These are phyloP conservation scores for Staurois parvus DNA, from an alignment of 2,797 vertebrate species.

Conservation along the genomic window DNA sequence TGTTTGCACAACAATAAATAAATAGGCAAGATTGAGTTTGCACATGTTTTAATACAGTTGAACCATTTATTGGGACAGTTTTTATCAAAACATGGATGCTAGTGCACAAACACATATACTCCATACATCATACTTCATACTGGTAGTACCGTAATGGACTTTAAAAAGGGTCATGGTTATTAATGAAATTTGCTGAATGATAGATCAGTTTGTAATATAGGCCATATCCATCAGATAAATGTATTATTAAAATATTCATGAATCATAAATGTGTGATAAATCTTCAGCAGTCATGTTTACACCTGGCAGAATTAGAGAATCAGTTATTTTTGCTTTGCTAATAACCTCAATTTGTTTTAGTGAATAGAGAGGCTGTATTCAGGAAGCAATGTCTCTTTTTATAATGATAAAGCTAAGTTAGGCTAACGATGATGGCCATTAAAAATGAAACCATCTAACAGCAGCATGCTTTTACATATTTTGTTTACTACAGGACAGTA, in stretches of 20 bases:
- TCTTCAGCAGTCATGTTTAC: neutral
- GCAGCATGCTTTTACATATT: too few species aligned
- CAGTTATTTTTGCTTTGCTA: neutral
- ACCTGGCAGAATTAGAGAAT: neutral
- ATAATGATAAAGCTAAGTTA: neutral
- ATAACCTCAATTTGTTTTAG: neutral
- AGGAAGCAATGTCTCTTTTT: neutral
- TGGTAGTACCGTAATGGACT: neutral
- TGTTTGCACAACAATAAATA: too few species aligned
- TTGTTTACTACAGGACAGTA: neutral
- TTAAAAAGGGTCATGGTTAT: constrained; percentile 1
- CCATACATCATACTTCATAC: neutral
- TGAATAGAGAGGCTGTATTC: neutral
- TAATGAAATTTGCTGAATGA: neutral
- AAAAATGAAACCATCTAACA: neutral
- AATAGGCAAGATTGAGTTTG: too few species aligned
- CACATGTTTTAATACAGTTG: neutral
- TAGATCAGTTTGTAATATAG: neutral
- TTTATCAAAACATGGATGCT: neutral
- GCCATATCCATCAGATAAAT: neutral
- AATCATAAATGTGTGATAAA: constrained; percentile 8
- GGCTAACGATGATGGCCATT: neutral
- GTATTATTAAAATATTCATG: constrained; percentile 13
- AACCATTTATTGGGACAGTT: neutral
- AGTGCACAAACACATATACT: neutral